A percentile compares a stretch with the other conserved stretches of the same genome.
Evolutionary conservation across 2,797 vertebrate species (phyloP).

Genomic region (Carcharodon carcharias): DNA sequence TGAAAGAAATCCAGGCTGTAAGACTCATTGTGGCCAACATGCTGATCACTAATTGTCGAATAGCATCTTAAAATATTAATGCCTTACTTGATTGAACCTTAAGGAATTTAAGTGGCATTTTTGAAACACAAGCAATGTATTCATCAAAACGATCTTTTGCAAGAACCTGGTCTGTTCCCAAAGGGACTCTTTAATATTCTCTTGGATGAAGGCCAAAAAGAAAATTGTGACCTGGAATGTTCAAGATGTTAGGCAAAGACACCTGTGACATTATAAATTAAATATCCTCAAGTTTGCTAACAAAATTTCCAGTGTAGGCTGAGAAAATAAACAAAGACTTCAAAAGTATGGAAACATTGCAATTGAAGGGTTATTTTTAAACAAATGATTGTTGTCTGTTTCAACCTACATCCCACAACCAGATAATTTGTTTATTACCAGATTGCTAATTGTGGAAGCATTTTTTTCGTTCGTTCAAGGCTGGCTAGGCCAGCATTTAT

Average conservation of each 20-base stretch:
- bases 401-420: neutral
- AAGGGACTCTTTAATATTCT: constrained; percentile 56
- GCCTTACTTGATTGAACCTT: neutral
- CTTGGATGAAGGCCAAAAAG: constrained; percentile 44
- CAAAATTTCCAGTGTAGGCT: neutral
- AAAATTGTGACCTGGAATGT: constrained; percentile 42
- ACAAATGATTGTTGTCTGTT: neutral
- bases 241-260: constrained; percentile 46
- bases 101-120: constrained; percentile 32
- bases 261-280: constrained; percentile 51
- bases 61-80: constrained; percentile 4
- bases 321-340: neutral
- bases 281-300: constrained; percentile 43
- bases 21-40: neutral
- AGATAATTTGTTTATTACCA: neutral
- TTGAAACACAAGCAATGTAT: constrained; percentile 13
- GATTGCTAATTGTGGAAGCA: neutral
- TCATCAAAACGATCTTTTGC: neutral
- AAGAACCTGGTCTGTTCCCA: constrained; percentile 51
- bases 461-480: too few species aligned
- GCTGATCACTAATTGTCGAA: neutral
- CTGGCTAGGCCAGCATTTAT: too few species aligned
- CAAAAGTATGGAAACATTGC: neutral
- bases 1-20: neutral
- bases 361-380: neutral